Conservation (phyloP, 2,113 vertebrate species). For the Brevimyrus niger region DNA sequence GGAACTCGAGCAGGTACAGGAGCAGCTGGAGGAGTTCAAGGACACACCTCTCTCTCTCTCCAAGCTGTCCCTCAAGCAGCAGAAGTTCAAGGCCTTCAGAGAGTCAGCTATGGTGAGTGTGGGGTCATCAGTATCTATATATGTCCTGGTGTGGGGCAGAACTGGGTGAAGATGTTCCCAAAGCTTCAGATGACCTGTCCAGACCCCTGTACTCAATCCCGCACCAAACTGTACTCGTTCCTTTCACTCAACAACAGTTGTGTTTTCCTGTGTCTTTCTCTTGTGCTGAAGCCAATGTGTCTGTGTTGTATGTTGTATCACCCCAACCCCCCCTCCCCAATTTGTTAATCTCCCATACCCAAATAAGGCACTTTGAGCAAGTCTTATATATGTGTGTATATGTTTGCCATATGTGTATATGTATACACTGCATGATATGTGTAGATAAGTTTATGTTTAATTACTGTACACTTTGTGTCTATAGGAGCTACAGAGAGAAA, state of each 20-base stretch:
- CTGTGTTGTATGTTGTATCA: not conserved
- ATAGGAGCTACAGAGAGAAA: conserved; percentile 62
- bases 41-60: conserved; percentile 67
- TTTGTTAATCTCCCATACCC: not conserved
- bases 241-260: not conserved
- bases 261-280: not conserved
- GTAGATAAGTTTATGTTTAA: not conserved
- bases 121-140: not conserved
- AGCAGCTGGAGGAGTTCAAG: conserved; percentile 60
- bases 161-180: not conserved
- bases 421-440: not conserved
- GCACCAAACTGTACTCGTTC: not conserved
- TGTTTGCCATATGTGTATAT: not conserved
- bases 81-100: conserved; percentile 60
- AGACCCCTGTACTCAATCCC: not conserved
- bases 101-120: conserved; percentile 57
- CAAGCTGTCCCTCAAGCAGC: conserved; percentile 62
- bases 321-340: not conserved
- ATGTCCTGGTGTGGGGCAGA: not conserved
- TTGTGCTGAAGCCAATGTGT: not conserved
- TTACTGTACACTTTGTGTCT: not conserved
- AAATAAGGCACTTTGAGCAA: not conserved
- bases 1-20: conserved; percentile 59
- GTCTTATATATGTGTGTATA: not conserved
- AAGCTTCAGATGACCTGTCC: not conserved